These are phyloP conservation scores for Myodes glareolus DNA, from an alignment of 2,113 vertebrate genomes.

Conservation along the genomic window DNA sequence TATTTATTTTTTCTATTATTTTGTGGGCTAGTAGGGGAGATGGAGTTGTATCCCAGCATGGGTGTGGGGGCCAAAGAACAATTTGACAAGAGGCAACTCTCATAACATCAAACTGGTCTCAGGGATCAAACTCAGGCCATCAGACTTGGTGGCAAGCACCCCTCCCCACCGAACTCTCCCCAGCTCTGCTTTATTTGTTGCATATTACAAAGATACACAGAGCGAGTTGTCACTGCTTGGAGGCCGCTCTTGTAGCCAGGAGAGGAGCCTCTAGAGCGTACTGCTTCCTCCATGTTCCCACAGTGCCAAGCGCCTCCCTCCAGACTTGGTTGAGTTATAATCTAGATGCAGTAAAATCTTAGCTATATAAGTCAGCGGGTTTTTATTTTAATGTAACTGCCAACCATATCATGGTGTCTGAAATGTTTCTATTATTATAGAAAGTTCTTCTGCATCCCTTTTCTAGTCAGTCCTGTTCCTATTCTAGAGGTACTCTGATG, in stretches of 20 bases:
- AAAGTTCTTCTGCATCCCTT: neutral
- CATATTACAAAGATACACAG: neutral
- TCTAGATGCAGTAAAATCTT: constrained; percentile 1
- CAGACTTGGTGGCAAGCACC: neutral
- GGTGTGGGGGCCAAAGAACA: neutral
- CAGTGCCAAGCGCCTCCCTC: neutral
- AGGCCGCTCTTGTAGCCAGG: neutral
- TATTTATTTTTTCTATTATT: neutral
- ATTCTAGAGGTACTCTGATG: neutral
- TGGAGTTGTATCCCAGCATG: neutral
- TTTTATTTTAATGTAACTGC: neutral
- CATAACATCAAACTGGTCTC: neutral
- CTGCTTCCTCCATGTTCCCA: neutral
- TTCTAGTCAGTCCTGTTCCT: neutral
- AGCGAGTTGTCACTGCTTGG: neutral
- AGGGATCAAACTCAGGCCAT: neutral
- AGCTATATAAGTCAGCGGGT: neutral
- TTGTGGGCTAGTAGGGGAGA: neutral
- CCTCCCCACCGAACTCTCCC: neutral
- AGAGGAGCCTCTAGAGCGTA: neutral
- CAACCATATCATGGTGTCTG: neutral
- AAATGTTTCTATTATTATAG: neutral
- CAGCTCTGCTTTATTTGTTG: neutral
- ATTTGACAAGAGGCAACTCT: neutral
- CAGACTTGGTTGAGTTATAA: neutral